Base-by-base conservation (phyloP, 2,113 vertebrate species). In the Ammodytes marinus region DNA sequence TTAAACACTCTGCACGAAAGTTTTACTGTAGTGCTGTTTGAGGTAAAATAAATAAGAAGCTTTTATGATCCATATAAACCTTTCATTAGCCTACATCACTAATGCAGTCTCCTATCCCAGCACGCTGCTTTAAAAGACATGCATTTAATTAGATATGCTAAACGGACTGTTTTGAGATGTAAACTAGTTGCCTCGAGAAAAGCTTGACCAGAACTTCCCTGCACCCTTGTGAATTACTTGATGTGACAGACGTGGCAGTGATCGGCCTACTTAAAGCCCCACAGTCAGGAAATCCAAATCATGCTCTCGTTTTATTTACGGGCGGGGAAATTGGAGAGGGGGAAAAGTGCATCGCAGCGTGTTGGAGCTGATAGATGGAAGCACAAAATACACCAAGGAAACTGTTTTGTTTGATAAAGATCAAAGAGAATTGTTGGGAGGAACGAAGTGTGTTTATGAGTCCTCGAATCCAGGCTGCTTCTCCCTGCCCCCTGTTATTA, bases 351-450 rank as follows among this genome's bases (percentile, higher is more conserved):
- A 69, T 15, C n/a, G 82, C 80, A 63, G 74, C 46, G 27, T 74
- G 84, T 78, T 88, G 60, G 72, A 77, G 75, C 66, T 63, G 68
- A 79, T 70, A 71, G 80, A 77, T 72, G 75, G 86, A 87, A 87
- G 77, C 88, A 74, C 58, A 55, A 83, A 88, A 83, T 43, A 64
- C 87, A 85, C 73, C 78, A 79, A 87, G 86, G 84, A 88, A 91
- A 83, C 76, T 69, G 87, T 86, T 89, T 89, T 89, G 86, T 92
- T 87, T 88, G 86, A 91, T 89, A 89, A 90, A 86, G 87, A 94
- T 92, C 91, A 93, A 92, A 92, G 89, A 81, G 87, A 88, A 90
- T 82, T 66, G 88, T 86, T 78, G 82, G 71, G 69, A 77, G 84
- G 84, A 82, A 76, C 27, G 79, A 86, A 82, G 89, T 76, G 76